A percentile compares a stretch with the other conserved stretches of the same genome.
Conservation (phyloP, 1,140 invertebrate genomes). For the Coptotermes formosanus region DNA sequence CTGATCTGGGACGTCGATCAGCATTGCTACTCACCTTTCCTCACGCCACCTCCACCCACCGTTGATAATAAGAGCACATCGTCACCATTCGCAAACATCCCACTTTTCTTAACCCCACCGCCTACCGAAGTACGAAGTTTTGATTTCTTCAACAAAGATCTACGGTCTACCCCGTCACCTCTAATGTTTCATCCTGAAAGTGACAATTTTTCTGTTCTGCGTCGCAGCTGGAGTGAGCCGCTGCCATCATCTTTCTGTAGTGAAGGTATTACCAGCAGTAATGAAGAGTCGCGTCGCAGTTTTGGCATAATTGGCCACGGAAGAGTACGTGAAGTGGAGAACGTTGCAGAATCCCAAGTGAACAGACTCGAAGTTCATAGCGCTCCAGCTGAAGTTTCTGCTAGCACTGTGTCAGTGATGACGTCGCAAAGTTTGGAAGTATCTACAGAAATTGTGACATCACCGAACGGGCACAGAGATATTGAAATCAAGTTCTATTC, state of each 20-base stretch:
- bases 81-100: slow-evolving; percentile 40
- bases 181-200: slow-evolving; percentile 32
- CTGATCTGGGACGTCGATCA: slow-evolving; percentile 72
- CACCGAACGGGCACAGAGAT: slow-evolving; percentile 71
- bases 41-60: slow-evolving; percentile 44
- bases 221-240: slow-evolving; percentile 64
- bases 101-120: slow-evolving; percentile 43
- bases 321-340: neutral
- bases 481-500: slow-evolving; percentile 76
- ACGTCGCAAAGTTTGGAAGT: slow-evolving; percentile 56
- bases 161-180: neutral
- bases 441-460: slow-evolving; percentile 75
- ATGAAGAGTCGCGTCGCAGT: neutral
- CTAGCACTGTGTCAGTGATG: neutral
- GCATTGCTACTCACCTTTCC: slow-evolving; percentile 52
- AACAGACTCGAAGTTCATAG: neutral
- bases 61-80: neutral
- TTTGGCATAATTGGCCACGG: neutral
- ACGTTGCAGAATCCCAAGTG: neutral
- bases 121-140: slow-evolving; percentile 38
- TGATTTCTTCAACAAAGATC: slow-evolving; percentile 36
- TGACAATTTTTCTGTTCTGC: slow-evolving; percentile 47
- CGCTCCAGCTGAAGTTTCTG: neutral
- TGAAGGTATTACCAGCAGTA: neutral
- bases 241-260: slow-evolving; percentile 43